phyloP scores from a whole-genome alignment of 2,888 invertebrate genomes.

The Drosophila nr. fundita region DNA sequence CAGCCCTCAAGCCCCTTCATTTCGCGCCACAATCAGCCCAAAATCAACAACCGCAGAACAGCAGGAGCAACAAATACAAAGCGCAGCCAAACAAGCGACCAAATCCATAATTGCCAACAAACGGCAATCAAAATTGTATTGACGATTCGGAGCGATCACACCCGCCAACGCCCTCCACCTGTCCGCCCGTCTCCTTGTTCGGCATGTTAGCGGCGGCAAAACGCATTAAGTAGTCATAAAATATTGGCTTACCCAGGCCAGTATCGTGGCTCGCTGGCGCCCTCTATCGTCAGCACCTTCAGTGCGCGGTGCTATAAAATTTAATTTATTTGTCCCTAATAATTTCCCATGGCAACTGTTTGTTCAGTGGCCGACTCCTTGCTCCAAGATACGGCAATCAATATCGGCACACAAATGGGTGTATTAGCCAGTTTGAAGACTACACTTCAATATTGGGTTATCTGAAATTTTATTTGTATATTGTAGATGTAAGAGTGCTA shows the following conservation, averaged over 20 bases:
- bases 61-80: constrained; percentile 31
- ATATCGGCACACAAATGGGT: constrained; percentile 14
- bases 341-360: constrained; percentile 80
- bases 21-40: background rate
- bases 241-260: constrained; percentile 55
- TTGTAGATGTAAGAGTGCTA: background rate
- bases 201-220: constrained; percentile 12
- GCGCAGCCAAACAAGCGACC: constrained; percentile 58
- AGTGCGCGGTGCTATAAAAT: constrained; percentile 70
- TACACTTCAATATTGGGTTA: background rate
- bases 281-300: constrained; percentile 58
- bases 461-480: background rate
- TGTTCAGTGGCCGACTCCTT: constrained; percentile 42
- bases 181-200: background rate
- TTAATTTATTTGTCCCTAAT: constrained; percentile 79
- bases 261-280: constrained; percentile 33
- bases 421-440: constrained; percentile 29
- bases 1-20: background rate
- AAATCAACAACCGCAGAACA: constrained; percentile 40
- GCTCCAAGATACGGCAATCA: constrained; percentile 15
- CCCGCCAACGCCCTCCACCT: background rate
- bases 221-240: constrained; percentile 63
- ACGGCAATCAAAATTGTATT: constrained; percentile 70
- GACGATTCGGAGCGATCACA: constrained; percentile 37
- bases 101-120: constrained; percentile 77